A percentile compares a stretch with the other conserved stretches of the same genome.
Conservation (phyloP, 2,797 vertebrate genomes). For the Tympanoctomys barrerae region DNA sequence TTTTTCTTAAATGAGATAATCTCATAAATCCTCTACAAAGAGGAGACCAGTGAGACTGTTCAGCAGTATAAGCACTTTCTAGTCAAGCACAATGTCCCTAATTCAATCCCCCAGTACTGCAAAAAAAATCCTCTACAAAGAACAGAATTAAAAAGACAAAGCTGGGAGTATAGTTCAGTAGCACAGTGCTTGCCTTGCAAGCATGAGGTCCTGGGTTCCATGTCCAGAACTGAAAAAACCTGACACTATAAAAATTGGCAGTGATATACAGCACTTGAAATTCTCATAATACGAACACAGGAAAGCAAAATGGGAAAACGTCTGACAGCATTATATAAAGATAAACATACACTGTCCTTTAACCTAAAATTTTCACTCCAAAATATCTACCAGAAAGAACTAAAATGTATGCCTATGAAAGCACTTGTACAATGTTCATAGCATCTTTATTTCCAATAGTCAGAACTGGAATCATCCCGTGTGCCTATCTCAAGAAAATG, state of each 20-base stretch:
- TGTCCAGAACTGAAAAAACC: background rate
- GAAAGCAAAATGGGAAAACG: too few species aligned
- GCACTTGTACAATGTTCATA: background rate
- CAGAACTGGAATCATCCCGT: background rate
- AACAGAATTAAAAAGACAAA: too few species aligned
- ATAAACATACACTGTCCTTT: background rate
- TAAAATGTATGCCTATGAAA: constrained; percentile 29
- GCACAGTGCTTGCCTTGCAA: too few species aligned
- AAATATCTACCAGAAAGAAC: background rate
- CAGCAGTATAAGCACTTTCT: too few species aligned
- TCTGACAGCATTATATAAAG: background rate
- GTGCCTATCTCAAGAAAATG: background rate
- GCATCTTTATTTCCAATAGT: background rate
- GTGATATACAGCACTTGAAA: background rate
- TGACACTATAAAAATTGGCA: background rate
- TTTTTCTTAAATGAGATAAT: background rate
- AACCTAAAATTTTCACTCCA: background rate
- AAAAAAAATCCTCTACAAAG: too few species aligned
- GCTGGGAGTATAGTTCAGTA: too few species aligned
- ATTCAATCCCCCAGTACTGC: too few species aligned
- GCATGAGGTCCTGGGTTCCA: background rate
- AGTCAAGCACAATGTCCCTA: too few species aligned
- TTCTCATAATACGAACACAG: background rate
- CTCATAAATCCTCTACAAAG: background rate
- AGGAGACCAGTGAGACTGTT: too few species aligned